A percentile compares a stretch with the other conserved stretches of the same genome.
Conservation (phyloP, 2,888 invertebrate species). For the Brachyptera putata region DNA sequence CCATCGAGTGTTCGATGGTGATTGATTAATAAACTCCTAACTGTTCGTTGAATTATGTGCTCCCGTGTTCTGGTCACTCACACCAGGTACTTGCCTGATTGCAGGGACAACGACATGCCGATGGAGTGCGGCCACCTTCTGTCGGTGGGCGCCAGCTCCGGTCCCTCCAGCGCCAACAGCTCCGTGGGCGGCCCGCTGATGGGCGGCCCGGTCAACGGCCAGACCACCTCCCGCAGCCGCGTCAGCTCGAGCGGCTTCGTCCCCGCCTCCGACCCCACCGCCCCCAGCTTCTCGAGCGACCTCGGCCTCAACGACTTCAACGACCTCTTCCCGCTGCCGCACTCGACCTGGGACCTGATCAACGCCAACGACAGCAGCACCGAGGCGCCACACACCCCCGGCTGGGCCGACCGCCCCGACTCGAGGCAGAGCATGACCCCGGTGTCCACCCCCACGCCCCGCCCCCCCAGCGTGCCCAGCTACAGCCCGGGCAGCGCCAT, state of each 20-base stretch:
- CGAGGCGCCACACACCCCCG: slow-evolving; percentile 42
- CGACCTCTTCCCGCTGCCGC: slow-evolving; percentile 60
- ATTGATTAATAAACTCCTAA: too few relatives aligned
- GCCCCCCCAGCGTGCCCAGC: slow-evolving; percentile 51
- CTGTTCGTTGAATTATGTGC: too few relatives aligned
- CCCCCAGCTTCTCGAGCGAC: slow-evolving; percentile 47
- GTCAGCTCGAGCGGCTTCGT: slow-evolving; percentile 40
- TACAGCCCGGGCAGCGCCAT: slow-evolving; percentile 44
- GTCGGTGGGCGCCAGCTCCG: slow-evolving; percentile 37
- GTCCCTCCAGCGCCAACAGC: slow-evolving; percentile 29
- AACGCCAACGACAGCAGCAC: slow-evolving; percentile 37
- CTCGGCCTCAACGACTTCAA: slow-evolving; percentile 52
- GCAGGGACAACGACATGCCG: slow-evolving; percentile 44
- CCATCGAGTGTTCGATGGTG: too few relatives aligned
- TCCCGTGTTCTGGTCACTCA: too few relatives aligned
- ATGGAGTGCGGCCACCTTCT: slow-evolving; percentile 45
- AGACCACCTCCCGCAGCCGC: slow-evolving; percentile 30
- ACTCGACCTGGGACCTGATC: slow-evolving; percentile 55
- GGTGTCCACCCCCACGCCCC: slow-evolving; percentile 59
- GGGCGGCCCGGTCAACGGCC: slow-evolving; percentile 29
- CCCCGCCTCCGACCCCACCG: slow-evolving; percentile 29
- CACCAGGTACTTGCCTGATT: too few relatives aligned
- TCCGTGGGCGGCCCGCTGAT: slow-evolving; percentile 36
- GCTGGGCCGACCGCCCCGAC: slow-evolving; percentile 50
- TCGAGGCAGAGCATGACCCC: slow-evolving; percentile 59